Percentiles rank a stretch among this genome's conserved stretches.
Evolutionary conservation across 2,888 invertebrate species (phyloP).

Genomic region (Leucophora obtusa): DNA sequence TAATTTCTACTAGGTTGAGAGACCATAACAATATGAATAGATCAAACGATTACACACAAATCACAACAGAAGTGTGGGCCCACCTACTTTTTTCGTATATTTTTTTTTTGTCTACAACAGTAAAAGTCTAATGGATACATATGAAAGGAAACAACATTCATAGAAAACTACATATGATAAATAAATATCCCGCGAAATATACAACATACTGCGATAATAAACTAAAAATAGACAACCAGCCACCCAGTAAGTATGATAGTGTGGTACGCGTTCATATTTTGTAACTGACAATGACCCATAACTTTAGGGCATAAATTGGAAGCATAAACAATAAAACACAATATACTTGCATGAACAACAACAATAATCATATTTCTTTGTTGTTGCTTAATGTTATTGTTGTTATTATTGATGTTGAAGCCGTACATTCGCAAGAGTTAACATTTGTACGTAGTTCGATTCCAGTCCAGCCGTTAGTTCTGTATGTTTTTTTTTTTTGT

Average conservation of each 20-base stretch:
- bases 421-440: neutral
- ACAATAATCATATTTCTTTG: conserved; percentile 16
- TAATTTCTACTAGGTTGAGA: conserved; percentile 36
- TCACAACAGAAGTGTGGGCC: conserved; percentile 63
- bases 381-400: conserved; percentile 17
- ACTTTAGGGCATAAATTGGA: conserved; percentile 24
- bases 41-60: conserved; percentile 63
- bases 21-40: conserved; percentile 43
- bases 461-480: neutral
- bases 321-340: conserved; percentile 7
- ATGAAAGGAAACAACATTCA: neutral
- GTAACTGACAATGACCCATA: conserved; percentile 24
- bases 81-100: conserved; percentile 47
- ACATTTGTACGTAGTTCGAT: neutral
- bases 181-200: conserved; percentile 16
- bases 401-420: conserved; percentile 23
- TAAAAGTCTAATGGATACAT: neutral
- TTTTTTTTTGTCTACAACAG: conserved; percentile 15
- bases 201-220: neutral
- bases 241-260: neutral
- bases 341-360: neutral
- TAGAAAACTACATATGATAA: conserved; percentile 17
- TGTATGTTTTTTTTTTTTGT: conserved; percentile 16
- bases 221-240: neutral
- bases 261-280: neutral